phyloP scores from a whole-genome alignment of 2,888 invertebrate species.

The Acanthosepion lycidas region DNA sequence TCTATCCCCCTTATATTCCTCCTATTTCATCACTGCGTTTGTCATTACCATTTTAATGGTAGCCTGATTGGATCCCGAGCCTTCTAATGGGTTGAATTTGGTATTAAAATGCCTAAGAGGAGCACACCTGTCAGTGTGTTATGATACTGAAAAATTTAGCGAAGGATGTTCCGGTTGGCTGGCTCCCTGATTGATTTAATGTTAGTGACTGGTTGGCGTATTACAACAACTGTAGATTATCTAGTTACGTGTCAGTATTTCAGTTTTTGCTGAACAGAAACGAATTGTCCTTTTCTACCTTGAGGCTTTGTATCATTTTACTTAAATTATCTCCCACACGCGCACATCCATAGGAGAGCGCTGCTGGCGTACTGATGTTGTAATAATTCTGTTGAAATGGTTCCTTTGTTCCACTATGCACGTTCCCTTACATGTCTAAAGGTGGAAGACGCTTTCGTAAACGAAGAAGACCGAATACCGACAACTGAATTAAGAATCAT shows the following conservation, averaged over 20 bases:
- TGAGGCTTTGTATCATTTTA: background rate
- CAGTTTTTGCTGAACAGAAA: background rate
- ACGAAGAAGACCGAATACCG: background rate
- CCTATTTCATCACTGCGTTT: too few species aligned
- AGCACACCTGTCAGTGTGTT: too few species aligned
- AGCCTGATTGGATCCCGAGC: too few species aligned
- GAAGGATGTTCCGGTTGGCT: background rate
- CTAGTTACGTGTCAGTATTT: background rate
- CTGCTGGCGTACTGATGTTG: background rate
- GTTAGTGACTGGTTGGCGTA: background rate
- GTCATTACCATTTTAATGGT: too few species aligned
- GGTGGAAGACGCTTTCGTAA: conserved; percentile 6
- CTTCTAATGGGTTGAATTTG: too few species aligned
- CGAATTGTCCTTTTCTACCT: background rate
- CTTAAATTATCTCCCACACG: background rate
- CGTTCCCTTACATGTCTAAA: background rate
- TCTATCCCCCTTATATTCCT: too few species aligned
- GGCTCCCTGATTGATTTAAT: background rate
- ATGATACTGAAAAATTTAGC: too few species aligned
- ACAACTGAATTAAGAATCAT: background rate
- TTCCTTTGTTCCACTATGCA: background rate
- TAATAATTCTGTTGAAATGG: background rate
- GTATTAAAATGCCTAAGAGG: too few species aligned
- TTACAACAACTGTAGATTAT: background rate
- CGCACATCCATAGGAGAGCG: background rate